phyloP scores from a whole-genome alignment of 2,888 invertebrate genomes.

The Temnothorax ravouxi region DNA sequence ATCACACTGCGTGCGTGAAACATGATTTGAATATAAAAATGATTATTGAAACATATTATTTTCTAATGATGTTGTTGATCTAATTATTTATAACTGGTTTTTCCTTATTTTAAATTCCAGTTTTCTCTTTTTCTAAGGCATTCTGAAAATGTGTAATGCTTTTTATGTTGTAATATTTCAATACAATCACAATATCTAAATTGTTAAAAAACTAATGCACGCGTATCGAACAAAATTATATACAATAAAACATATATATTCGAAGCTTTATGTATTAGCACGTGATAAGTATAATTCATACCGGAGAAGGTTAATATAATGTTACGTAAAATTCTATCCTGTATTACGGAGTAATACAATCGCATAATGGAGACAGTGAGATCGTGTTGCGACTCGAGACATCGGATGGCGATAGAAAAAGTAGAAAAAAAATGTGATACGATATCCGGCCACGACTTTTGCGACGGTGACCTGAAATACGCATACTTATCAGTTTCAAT shows the following conservation, averaged over 20 bases:
- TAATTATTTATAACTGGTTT: neutral
- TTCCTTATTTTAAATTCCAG: neutral
- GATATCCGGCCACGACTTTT: conserved; percentile 21
- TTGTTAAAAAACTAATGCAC: neutral
- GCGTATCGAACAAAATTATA: neutral
- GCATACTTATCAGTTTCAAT: conserved; percentile 50
- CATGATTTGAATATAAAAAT: neutral
- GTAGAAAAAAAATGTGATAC: conserved; percentile 21
- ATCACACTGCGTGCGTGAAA: neutral
- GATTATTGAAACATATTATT: neutral
- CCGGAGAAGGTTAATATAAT: conserved; percentile 2
- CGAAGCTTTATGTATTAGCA: neutral
- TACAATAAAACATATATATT: neutral
- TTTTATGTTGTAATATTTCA: neutral
- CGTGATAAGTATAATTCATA: conserved; percentile 1
- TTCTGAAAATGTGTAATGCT: neutral
- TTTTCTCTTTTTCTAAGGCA: neutral
- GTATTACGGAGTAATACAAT: conserved; percentile 30
- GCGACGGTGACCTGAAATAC: conserved; percentile 39
- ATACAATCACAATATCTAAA: neutral
- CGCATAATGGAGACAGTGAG: conserved; percentile 33
- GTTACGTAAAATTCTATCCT: conserved; percentile 29
- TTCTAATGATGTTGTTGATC: neutral
- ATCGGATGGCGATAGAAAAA: conserved; percentile 12
- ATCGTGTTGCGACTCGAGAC: conserved; percentile 37